Evolutionary conservation across 2,797 vertebrate species (phyloP), one percentile per base, ranked within the genome.

Genomic region (Macrochelys suwanniensis): DNA sequence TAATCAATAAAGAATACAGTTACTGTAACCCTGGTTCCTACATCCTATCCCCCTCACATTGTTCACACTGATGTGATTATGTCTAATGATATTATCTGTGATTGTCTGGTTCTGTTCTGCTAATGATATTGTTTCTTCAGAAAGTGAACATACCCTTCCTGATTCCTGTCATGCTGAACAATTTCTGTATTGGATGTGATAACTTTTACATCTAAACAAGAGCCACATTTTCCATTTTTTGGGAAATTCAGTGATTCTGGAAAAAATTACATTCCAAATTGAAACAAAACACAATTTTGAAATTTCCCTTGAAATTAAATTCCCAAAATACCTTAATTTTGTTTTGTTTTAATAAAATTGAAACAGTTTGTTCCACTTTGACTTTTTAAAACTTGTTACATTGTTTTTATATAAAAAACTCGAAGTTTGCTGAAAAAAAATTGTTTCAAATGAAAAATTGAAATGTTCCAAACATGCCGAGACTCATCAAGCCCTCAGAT

Each of bases 21-120:
- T 71, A 42, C 53, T 65, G 28, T 82, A 11, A 85, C 45, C 54
- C 4, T 2, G 1, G 51, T 74, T 59, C 23, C 15, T 78, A 12
- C 4, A 33, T 42, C 28, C 68, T 85, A 3, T 1, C 0, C 10
- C 17, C 7, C 37, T 3, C 25, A 47, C 65, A 84, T 81, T 1
- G 82, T 83, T 83, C 45, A 33, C 2, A 21, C 88, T 89, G 83
- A 37, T 81, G 53, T 85, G 88, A 90, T 80, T 87, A 90, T 37
- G 25, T 65, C 82, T 94, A 89, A 95, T 90, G 83, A 82, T 95
- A 82, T 91, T 84, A 80, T 45, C 85, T 89, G 65, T 51, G 79
- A 84, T 92, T 61, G 50, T 85, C 86, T 94, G 87, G 57, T 93
- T 90, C 57, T 92, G 65, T 89, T 95, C 85, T 85, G 59, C 61